Base-by-base conservation (phyloP, 92 coral and sea anemone genomes). In the Actinostola sp. region DNA sequence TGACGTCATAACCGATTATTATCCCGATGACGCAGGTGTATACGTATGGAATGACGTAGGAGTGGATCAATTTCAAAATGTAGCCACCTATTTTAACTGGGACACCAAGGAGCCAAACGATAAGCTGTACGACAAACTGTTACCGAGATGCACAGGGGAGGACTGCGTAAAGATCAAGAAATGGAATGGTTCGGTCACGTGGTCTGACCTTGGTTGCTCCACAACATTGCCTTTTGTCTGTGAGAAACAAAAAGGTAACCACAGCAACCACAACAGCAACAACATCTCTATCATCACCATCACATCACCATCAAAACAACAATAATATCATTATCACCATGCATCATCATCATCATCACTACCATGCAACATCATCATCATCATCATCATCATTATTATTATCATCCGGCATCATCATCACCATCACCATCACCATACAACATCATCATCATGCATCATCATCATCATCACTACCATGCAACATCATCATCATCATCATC, bases 41-140 rank as follows among this genome's bases (percentile, higher is more conserved):
- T 94, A 94, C 67, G 98, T 94, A 55, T 94, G 98, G 98, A 88
- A 88, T 33, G 97, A 94, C 63, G 28, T 78, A 0, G 97, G 83
- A 15, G 89, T 85, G 28, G 92, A 89, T 19, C 43, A 94, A 61
- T 79, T 94, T 50, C 53, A 67, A 39, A 79, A 94, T 81, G 75
- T 44, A 50, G 81, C 97, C 42, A 67, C 95, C 34, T 94, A 88
- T 51, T 72, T 82, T 52, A 88, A 88, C 90, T 94, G 98, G 98
- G 98, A 94, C 61, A 59, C 19, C 14, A 86, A 75, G 0, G 98
- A 94, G 34, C 98, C 98, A 25, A 94, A 94, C 58, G 98, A 94
- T 52, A 86, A 86, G 26, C 92, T 85, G 31, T 91, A 91, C 60
- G 88, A 88, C 27, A 70, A 69, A 26, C 59, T 82, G 6, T 56